These are phyloP conservation scores for Pelosia muscerda DNA, from an alignment of 2,888 invertebrate species.

Conservation along the genomic window DNA sequence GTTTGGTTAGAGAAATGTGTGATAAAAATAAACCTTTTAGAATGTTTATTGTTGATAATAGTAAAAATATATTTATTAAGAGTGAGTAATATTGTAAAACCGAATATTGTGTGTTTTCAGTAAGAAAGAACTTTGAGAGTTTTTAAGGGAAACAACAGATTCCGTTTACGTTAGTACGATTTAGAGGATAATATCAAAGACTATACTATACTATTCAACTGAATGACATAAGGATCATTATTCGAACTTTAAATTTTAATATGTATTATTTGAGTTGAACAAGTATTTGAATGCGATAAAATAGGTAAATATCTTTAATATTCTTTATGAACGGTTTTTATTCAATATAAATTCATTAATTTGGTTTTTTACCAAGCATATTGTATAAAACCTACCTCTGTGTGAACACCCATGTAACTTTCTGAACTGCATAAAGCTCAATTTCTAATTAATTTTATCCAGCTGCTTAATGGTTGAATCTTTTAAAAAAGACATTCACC, in stretches of 20 bases:
- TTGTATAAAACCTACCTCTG: background rate
- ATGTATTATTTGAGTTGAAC: background rate
- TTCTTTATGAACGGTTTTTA: too few species aligned
- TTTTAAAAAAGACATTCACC: background rate
- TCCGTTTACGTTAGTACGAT: background rate
- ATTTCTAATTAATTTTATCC: background rate
- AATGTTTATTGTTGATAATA: background rate
- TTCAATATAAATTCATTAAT: background rate
- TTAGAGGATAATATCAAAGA: background rate
- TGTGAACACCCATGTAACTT: background rate
- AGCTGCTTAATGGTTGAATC: background rate
- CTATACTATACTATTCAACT: background rate
- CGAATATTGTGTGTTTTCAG: background rate
- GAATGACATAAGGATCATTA: background rate
- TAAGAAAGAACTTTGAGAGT: background rate
- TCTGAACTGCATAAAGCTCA: background rate
- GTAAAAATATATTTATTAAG: background rate
- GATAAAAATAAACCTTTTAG: background rate
- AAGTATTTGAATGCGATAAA: background rate
- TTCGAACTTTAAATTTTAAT: background rate
- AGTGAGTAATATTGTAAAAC: background rate
- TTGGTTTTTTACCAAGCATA: background rate
- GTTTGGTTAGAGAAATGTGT: background rate
- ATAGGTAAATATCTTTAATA: background rate
- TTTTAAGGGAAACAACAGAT: background rate